Conservation (phyloP, 35 echinoderm and acorn worm species). For the Ophioderma brevispina region DNA sequence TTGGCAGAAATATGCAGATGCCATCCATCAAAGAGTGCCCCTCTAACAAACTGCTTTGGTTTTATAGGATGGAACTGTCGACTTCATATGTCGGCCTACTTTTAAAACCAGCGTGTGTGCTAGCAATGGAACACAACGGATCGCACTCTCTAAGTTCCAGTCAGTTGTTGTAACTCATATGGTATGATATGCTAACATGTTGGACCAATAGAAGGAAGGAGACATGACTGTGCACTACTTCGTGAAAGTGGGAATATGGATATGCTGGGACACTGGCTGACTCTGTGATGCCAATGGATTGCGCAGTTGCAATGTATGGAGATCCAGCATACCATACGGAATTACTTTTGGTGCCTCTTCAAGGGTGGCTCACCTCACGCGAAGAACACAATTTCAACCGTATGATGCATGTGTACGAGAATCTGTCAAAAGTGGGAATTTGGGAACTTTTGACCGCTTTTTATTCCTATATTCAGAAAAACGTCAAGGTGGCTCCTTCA, state of each 20-base stretch:
- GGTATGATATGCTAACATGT: conserved; percentile 65
- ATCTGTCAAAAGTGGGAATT: conserved; percentile 52
- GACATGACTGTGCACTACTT: conserved; percentile 47
- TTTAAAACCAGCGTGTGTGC: conserved; percentile 45
- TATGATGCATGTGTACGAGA: conserved; percentile 14
- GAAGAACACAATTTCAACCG: conserved; percentile 41
- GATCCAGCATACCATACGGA: conserved; percentile 63
- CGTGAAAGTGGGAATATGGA: conserved; percentile 30
- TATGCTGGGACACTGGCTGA: neutral
- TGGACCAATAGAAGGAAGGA: conserved; percentile 68
- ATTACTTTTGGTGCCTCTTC: conserved; percentile 17
- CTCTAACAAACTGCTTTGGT: conserved; percentile 73
- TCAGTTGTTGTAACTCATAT: conserved; percentile 57
- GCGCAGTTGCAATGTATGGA: conserved; percentile 52
- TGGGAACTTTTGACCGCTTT: conserved; percentile 41
- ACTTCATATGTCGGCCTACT: conserved; percentile 62
- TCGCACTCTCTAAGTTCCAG: conserved; percentile 72
- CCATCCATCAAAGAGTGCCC: conserved; percentile 59
- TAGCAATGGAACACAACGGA: conserved; percentile 68
- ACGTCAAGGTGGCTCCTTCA: conserved; percentile 17
- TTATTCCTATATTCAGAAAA: conserved; percentile 43
- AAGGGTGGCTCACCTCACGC: conserved; percentile 20
- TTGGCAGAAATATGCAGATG: conserved; percentile 39
- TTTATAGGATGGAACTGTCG: conserved; percentile 86
- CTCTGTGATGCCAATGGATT: conserved; percentile 4